Evolutionary conservation across 2,888 invertebrate genomes (phyloP), one percentile per base, ranked within the genome.

Genomic region (Stenichneumon culpator): DNA sequence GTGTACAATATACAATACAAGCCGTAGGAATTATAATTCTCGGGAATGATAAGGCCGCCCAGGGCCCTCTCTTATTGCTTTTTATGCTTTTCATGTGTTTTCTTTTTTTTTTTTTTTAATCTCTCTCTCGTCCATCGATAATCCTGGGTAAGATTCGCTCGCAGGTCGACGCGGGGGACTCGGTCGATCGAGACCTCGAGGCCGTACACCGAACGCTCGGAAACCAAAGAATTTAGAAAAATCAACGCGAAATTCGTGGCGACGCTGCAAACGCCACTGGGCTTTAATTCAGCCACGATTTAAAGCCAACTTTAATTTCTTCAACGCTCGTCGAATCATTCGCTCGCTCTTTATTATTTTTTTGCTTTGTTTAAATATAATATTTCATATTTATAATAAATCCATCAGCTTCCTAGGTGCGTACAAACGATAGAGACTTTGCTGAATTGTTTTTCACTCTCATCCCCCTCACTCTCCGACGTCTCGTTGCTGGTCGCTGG

Each of bases 1-100:
- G 70, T 81, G 90, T 93, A 93, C 92, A 93, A 93, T 93, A 93
- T 93, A 93, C 92, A 93, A 92, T 93, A 93, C 92, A 93, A 93
- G 92, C 92, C 91, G 92, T 92, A 91, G 92, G 92, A 93, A 92
- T 88, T 92, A 92, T 90, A 91, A 91, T 92, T 93, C 89, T 82
- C 87, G 87, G 88, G 89, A 88, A 90, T 90, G 89, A 90, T 90
- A 90, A 89, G 90, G 89, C 88, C 91, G 81, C 87, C 85, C 87
- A 87, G 87, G 90, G 87, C 90, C 88, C 75, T 75, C 47, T 79
- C 77, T 90, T 89, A 86, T 90, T 89, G 88, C 88, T 89, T 86
- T 84, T 85, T 86, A 83, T 82, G 82, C 86, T 82, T 86, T 82
- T 86, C 83, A 82, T 77, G 79, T 88, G 88, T 83, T 88, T 86